phyloP scores from a whole-genome alignment of 2,888 invertebrate species.

The Zonitis immaculata region DNA sequence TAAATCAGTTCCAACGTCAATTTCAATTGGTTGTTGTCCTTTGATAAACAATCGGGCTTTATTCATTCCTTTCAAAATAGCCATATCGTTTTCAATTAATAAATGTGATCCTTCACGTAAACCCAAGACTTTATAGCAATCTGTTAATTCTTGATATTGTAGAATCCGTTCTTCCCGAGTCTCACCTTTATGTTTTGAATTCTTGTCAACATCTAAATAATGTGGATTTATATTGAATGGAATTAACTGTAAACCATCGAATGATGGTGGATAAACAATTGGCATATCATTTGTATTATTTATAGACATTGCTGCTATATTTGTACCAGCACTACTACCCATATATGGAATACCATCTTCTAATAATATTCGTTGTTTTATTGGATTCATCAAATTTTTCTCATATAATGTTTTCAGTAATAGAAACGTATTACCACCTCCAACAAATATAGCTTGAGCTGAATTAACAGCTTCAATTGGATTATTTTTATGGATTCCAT shows the following conservation, averaged over 20 bases:
- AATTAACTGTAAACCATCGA: constrained; percentile 66
- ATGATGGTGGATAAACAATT: constrained; percentile 69
- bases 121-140: constrained; percentile 56
- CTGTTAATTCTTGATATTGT: constrained; percentile 62
- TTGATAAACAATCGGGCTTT: constrained; percentile 64
- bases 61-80: constrained; percentile 58
- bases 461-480: constrained; percentile 55
- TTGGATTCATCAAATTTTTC: constrained; percentile 58
- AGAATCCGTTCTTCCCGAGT: constrained; percentile 69
- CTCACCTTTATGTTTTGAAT: constrained; percentile 69
- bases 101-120: constrained; percentile 68
- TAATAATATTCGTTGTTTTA: constrained; percentile 59
- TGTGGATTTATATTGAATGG: constrained; percentile 86
- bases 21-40: constrained; percentile 51
- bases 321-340: constrained; percentile 78
- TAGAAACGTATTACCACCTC: constrained; percentile 78
- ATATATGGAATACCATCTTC: constrained; percentile 65
- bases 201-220: constrained; percentile 62
- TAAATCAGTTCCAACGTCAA: constrained; percentile 56
- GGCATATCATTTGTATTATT: constrained; percentile 88
- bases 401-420: constrained; percentile 68
- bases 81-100: constrained; percentile 55
- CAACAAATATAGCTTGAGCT: constrained; percentile 70
- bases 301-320: constrained; percentile 75
- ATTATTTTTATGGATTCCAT: constrained; percentile 59